Percentiles rank a stretch among this genome's conserved stretches.
Conservation (phyloP, 1,140 invertebrate species). For the Calosoma granatense region DNA sequence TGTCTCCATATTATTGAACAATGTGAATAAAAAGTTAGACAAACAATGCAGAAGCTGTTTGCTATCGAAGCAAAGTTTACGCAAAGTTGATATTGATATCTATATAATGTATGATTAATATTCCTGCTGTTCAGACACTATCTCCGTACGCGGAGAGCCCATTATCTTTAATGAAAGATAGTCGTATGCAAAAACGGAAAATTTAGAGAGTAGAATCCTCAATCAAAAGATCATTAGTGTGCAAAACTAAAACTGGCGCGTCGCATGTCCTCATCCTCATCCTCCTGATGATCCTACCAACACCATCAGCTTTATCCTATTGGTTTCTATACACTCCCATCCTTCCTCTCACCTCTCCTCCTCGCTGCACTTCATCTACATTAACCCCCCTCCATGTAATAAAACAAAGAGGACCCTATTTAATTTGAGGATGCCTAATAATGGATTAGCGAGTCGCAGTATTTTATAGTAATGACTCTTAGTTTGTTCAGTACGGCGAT, state of each 20-base stretch:
- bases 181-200: neutral
- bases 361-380: neutral
- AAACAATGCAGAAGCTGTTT: too few species aligned
- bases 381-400: too few species aligned
- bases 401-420: slow-evolving; percentile 6
- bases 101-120: neutral
- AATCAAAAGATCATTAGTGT: slow-evolving; percentile 6
- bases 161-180: slow-evolving; percentile 5
- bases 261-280: neutral
- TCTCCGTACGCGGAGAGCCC: neutral
- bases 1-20: too few species aligned
- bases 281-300: too few species aligned
- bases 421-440: slow-evolving; percentile 2
- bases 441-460: slow-evolving; percentile 5
- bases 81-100: too few species aligned
- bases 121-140: neutral
- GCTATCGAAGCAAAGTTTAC: too few species aligned
- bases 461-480: slow-evolving; percentile 8
- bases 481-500: neutral
- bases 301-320: too few species aligned
- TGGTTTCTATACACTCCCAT: too few species aligned
- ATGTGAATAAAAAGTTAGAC: too few species aligned
- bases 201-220: slow-evolving; percentile 1
- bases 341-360: too few species aligned
- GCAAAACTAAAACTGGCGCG: neutral